Evolutionary conservation across 2,797 vertebrate genomes (phyloP).

Genomic region (Aselliscus stoliczkanus): DNA sequence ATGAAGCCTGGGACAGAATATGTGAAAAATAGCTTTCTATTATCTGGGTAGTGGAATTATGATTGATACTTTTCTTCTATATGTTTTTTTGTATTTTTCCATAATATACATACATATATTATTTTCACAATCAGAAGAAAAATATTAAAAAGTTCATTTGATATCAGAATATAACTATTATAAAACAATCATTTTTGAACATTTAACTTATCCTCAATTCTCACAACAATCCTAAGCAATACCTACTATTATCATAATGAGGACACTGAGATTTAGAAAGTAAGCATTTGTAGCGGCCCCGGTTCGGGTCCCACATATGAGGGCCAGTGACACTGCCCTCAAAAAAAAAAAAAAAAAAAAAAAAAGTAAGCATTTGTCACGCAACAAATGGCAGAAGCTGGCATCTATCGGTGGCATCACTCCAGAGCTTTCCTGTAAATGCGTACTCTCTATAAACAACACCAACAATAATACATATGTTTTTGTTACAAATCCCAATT

Average conservation of each 20-base stretch:
- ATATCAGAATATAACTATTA: background rate
- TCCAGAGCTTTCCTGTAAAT: background rate
- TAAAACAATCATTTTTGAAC: background rate
- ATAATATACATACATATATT: background rate
- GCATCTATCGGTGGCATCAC: background rate
- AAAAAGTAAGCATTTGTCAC: background rate
- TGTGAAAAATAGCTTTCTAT: background rate
- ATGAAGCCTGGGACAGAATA: background rate
- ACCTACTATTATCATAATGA: background rate
- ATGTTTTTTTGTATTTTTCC: background rate
- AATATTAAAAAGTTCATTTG: background rate
- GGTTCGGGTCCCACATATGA: too few relatives aligned
- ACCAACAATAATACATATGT: background rate
- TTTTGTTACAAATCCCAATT: background rate
- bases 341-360: too few relatives aligned
- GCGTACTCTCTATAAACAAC: background rate
- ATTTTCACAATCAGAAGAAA: background rate
- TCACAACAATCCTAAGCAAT: background rate
- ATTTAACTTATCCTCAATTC: background rate
- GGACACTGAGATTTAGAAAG: background rate
- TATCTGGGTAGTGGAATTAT: background rate
- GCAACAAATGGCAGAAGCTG: background rate
- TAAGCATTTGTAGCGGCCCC: background rate
- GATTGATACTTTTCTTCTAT: background rate
- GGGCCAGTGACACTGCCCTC: too few relatives aligned